A percentile compares a stretch with the other conserved stretches of the same genome.
Evolutionary conservation across 2,797 vertebrate species (phyloP).

Genomic region (Vireo griseus): DNA sequence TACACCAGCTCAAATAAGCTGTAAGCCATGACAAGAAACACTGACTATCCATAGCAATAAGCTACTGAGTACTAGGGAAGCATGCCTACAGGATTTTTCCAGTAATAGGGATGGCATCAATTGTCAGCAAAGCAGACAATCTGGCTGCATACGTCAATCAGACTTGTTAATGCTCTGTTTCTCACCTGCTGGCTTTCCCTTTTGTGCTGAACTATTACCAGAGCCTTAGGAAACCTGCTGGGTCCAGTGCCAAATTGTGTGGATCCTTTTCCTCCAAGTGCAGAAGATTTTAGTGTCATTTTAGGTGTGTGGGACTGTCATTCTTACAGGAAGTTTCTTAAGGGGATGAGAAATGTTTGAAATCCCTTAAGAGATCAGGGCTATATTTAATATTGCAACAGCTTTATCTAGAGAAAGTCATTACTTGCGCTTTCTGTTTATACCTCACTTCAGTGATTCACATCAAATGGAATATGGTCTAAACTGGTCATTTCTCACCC

Average conservation of each 20-base stretch:
- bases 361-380: not conserved
- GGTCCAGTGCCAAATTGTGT: not conserved
- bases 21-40: not conserved
- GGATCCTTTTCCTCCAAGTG: not conserved
- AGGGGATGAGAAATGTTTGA: not conserved
- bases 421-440: not conserved
- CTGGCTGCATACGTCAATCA: constrained; percentile 48
- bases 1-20: not conserved
- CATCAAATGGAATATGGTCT: not conserved
- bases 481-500: not conserved
- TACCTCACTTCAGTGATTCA: not conserved
- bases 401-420: not conserved
- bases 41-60: constrained; percentile 10
- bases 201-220: not conserved
- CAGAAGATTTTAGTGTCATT: not conserved
- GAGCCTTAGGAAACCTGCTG: constrained; percentile 5
- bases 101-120: constrained; percentile 38
- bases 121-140: constrained; percentile 45
- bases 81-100: constrained; percentile 2
- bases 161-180: constrained; percentile 16
- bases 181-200: not conserved
- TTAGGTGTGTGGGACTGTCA: not conserved
- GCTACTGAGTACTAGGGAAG: not conserved
- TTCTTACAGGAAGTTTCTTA: not conserved
- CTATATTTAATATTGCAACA: not conserved